Conservation (phyloP, 2,888 invertebrate species). For the Drosophila prolongata region DNA sequence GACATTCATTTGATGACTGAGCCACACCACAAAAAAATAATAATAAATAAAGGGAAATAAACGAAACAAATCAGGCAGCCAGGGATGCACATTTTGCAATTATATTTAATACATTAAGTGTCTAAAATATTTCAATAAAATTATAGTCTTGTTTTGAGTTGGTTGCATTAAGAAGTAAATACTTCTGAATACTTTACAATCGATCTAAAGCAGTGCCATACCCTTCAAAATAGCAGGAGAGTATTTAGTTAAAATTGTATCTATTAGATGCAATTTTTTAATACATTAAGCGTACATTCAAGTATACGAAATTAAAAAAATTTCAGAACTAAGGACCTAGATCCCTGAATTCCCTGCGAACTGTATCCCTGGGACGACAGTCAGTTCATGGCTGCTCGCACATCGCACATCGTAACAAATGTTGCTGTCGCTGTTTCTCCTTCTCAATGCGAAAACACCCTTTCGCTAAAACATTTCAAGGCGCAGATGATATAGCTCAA, state of each 20-base stretch:
- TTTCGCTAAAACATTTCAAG: constrained; percentile 52
- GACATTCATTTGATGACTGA: constrained; percentile 62
- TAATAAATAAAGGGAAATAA: constrained; percentile 1
- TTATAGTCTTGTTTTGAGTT: too few species aligned
- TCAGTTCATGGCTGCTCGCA: constrained; percentile 22
- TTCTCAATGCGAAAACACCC: constrained; percentile 39
- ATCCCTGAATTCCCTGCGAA: not conserved
- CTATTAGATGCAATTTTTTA: too few species aligned
- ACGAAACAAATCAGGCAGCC: not conserved
- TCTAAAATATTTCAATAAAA: too few species aligned
- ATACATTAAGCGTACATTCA: too few species aligned
- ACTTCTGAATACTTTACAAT: too few species aligned
- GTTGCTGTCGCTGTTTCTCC: constrained; percentile 10
- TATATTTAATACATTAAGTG: too few species aligned
- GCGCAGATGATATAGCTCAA: constrained; percentile 9
- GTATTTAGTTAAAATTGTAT: too few species aligned
- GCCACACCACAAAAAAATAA: constrained; percentile 20
- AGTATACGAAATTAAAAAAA: not conserved
- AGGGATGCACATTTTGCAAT: constrained; percentile 1
- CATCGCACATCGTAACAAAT: constrained; percentile 36
- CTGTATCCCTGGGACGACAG: constrained; percentile 13
- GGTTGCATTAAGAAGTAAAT: too few species aligned
- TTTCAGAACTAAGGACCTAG: not conserved
- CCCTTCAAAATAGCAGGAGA: too few species aligned
- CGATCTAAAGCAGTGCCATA: too few species aligned